Percentiles rank a stretch among this genome's conserved stretches.
Evolutionary conservation across 2,113 vertebrate species (phyloP).

Genomic region (Kryptolebias marmoratus): DNA sequence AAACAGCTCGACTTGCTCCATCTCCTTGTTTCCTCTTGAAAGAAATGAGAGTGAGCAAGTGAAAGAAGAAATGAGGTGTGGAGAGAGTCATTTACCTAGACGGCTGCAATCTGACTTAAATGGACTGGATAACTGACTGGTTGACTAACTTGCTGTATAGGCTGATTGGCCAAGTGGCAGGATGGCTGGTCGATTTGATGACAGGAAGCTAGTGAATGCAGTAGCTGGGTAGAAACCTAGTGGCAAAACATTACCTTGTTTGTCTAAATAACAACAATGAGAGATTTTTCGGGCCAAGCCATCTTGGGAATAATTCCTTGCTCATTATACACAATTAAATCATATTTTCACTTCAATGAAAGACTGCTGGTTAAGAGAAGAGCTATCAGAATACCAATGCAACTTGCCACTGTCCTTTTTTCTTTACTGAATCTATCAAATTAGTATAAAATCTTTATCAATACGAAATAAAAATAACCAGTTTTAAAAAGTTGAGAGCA

Average conservation of each 20-base stretch:
- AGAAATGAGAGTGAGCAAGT: constrained; percentile 24
- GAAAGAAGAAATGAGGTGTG: constrained; percentile 61
- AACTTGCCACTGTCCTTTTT: no score
- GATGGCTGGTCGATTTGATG: constrained; percentile 12
- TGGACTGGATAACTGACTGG: constrained; percentile 61
- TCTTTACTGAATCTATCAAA: no score
- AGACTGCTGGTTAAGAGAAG: no score
- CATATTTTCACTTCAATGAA: no score
- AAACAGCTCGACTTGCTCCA: constrained; percentile 10
- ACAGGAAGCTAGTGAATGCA: constrained; percentile 23
- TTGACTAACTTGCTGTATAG: constrained; percentile 62
- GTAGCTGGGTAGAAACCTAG: background rate
- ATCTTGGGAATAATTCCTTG: no score
- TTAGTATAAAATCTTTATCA: no score
- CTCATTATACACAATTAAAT: no score
- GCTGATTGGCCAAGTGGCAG: constrained; percentile 29
- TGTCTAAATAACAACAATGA: background rate
- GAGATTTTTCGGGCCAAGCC: no score
- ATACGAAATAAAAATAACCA: no score
- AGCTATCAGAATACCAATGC: no score
- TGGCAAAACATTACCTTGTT: background rate
- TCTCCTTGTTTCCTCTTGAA: constrained; percentile 21
- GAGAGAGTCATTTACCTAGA: constrained; percentile 60
- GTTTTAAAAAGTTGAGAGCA: no score
- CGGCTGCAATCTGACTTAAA: constrained; percentile 53